Evolutionary conservation across 1,140 invertebrate species (phyloP), one percentile per base, ranked within the genome.

Genomic region (Brachystomella parvula): DNA sequence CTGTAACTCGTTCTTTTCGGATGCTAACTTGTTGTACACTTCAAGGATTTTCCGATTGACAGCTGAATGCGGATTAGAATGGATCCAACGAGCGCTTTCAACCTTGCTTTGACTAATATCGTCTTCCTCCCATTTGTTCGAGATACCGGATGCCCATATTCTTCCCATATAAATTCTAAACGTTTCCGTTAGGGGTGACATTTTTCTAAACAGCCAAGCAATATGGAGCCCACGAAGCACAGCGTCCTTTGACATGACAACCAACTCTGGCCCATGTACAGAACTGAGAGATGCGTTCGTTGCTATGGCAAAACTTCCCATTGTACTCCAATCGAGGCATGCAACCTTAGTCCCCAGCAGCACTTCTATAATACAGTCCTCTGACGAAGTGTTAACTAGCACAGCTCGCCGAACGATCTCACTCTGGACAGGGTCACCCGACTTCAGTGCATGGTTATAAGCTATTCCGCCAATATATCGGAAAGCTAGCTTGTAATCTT

Each of bases 381-480:
- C n/a, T 26, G 63, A 57, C 2, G 63, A 57, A 21, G 49, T 59
- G 19, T 65, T 58, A 3, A 57, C 53, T 2, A 65, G 30, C 2
- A 26, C 26, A 3, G 30, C 47, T 32, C 63, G 49, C 3, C 31
- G 12, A 3, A 29, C 17, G 19, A 65, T 32, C 2, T 2, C 24
- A n/a, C 24, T 31, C 15, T 65, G 63, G 17, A 65, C 31, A 2
- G 63, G 31, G 21, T 35, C 49, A n/a, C 39, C 24, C n/a, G 63
- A 65, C 15, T 33, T 6, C 2, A 28, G 2, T 3, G 30, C 24
- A 39, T 60, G 59, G 26, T 30, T 2, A 44, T 65, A 65, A 3
- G 63, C 63, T 12, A 65, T 33, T 24, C 63, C 63, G 17, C 63
- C 63, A 29, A 60, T 60, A 26, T 57, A 57, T 24, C 63, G 63